A percentile compares a stretch with the other conserved stretches of the same genome.
Evolutionary conservation across 2,888 invertebrate genomes (phyloP).

Genomic region (Laspeyria flexula): DNA sequence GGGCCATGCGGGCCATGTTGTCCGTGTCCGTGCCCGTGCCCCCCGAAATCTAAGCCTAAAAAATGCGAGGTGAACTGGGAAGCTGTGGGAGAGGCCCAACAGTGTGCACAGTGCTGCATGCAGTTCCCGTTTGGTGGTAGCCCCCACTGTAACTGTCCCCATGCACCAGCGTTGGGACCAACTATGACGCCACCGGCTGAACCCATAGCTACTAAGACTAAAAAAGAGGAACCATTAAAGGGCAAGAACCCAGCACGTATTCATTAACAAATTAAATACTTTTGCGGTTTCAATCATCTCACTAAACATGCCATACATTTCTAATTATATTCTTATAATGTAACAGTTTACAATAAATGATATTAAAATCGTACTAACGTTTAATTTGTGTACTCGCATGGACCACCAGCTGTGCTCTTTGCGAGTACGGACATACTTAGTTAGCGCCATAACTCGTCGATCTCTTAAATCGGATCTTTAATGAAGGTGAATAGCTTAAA

Average conservation of each 20-base stretch:
- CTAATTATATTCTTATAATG: background rate
- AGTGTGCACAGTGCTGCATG: background rate
- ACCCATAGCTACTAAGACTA: no score
- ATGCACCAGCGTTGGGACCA: no score
- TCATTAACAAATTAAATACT: background rate
- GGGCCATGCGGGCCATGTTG: constrained; percentile 31
- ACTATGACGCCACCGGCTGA: no score
- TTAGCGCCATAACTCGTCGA: background rate
- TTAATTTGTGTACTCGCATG: constrained; percentile 26
- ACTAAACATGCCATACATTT: background rate
- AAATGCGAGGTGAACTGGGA: background rate
- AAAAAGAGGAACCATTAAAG: constrained; percentile 3
- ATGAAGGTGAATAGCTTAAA: constrained; percentile 69
- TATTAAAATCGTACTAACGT: constrained; percentile 1
- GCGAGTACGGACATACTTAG: constrained; percentile 4
- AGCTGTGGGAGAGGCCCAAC: background rate
- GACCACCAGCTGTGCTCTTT: constrained; percentile 14
- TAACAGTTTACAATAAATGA: constrained; percentile 32
- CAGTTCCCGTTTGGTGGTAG: constrained; percentile 18
- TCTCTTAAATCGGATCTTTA: constrained; percentile 43
- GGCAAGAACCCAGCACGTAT: constrained; percentile 2
- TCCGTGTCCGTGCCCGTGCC: constrained; percentile 29
- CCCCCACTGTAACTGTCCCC: constrained; percentile 26
- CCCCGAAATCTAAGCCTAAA: background rate
- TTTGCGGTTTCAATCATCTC: background rate